Evolutionary conservation across 1,140 invertebrate species (phyloP), one percentile per base, ranked within the genome.

Genomic region (Lasaia peninsularis): DNA sequence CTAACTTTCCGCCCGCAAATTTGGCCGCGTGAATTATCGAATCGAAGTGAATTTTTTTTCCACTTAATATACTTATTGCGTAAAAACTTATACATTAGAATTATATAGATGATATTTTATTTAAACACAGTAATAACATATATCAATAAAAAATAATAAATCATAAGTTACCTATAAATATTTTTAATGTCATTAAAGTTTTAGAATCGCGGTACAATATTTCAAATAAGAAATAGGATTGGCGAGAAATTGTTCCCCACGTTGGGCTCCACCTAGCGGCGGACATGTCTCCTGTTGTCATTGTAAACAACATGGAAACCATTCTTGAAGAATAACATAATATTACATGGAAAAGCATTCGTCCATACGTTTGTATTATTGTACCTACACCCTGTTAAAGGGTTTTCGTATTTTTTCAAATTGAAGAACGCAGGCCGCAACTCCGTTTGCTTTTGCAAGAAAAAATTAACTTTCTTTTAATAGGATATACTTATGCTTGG

Each of bases 231-330:
- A 65, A 73, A 65, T 69, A 71, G 65, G 60, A 56, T 48, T 63
- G 59, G 56, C 50, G 52, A 60, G 65, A 44, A 44, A 16, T 44
- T 44, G 60, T 62, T 59, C 61, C 21, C 61, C 59, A 67, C 73
- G 70, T 59, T 65, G 75, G 68, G 72, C 64, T 69, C 64, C 67
- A 63, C 62, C 51, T 44, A 44, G 57, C 57, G 40, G 59, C 63
- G 57, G 63, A 58, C 66, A 57, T 60, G 54, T 65, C 57, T 60
- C 31, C 60, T 82, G 80, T 81, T 84, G 70, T 76, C 65, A 75
- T 60, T 75, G 71, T 77, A 81, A 82, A 82, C 75, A 84, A 62
- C 58, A 66, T 67, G 68, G 53, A 70, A 65, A 50, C 56, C 33
- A 52, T 44, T 63, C 48, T 44, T 60, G 51, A 60, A 58, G 50